Base-by-base conservation (phyloP, 2,888 invertebrate species). In the Ophion slaviceki region DNA sequence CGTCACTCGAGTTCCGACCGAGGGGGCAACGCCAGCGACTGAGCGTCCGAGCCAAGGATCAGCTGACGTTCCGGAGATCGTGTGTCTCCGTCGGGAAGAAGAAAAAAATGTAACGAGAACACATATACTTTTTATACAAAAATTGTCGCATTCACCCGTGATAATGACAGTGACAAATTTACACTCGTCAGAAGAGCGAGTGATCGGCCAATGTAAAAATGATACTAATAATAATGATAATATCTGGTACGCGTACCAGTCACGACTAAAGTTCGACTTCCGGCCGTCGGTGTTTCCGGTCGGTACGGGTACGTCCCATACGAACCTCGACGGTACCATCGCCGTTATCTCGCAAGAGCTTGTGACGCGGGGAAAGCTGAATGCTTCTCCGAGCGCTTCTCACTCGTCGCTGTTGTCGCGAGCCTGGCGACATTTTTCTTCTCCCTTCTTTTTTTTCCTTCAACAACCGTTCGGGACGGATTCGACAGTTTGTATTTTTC, bases 1-100 rank as follows among this genome's bases (percentile, higher is more conserved):
- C 91, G 90, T 47, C 90, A 91, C 89, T 92, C 91, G 7, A 92
- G 91, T 78, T 89, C 86, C 53, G 86, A 86, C 32, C 40, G 86
- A 61, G 86, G 83, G 59, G 83, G 81, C 59, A 83, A 82, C 53
- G 80, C 78, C 83, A 86, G 86, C 86, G 86, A 86, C 71, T 86
- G 75, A 86, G 59, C 62, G 28, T 40, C 72, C 17, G 8, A 77
- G 17, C 62, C 24, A 62, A 32, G 8, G 28, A 2, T 2, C 53
- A 53, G 32, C 14, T 61, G 24, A 2, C 20, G 68, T 62, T 64
- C 24, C 28, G 61, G 72, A 53, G 32, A 80, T 45, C 72, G 72
- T 67, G 70, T 78, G 64, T 75, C 70, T 75, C 59, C 32, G 40
- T 64, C 11, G 47, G n/a, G 70, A 61, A 75, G 47, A 61, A 14